Evolutionary conservation across 2,888 invertebrate species (phyloP), one percentile per base, ranked within the genome.

Genomic region (Trachelus stipa): DNA sequence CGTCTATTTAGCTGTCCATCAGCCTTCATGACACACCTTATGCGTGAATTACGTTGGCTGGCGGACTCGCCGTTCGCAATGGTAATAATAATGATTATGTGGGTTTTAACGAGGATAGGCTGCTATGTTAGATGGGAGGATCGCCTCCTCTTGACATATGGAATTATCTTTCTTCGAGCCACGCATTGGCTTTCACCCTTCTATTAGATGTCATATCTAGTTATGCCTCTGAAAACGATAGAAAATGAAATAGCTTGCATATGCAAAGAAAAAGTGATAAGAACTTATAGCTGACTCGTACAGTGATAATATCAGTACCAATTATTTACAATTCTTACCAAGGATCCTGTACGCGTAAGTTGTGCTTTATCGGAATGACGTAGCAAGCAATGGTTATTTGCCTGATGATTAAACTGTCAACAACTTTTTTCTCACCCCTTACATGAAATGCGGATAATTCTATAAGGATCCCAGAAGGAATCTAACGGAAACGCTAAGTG

Each of bases 11-110:
- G 56, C 56, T 56, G 56, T 56, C 35, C 15, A 68, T 71, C 56
- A 37, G 69, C 34, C 69, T 74, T 35, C 77, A 69, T 73, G 77
- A 75, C 77, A 74, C 75, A 71, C 77, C 77, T 77, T 76, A 68
- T 74, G 76, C 76, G 76, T 79, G 77, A 80, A 79, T 79, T 79
- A 76, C 71, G 76, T 68, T 79, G 56, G 56, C 23, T 56, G 56
- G 56, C 56, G 56, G 56, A 34, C 76, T 79, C 69, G 76, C 79
- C 80, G 71, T 74, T 76, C 74, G 73, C 68, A 35, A 79, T 80
- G 74, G 37, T 80, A 76, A 80, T 79, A 74, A 80, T 76, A 76
- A 80, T 79, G 68, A 80, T 80, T 76, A 80, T 74, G 73, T 75
- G 71, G 78, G 78, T 56, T 78, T 78, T 75, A 78, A 76, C 76